Evolutionary conservation across 2,888 invertebrate species (phyloP), one percentile per base, ranked within the genome.

Genomic region (Hirudinaria manillensis): DNA sequence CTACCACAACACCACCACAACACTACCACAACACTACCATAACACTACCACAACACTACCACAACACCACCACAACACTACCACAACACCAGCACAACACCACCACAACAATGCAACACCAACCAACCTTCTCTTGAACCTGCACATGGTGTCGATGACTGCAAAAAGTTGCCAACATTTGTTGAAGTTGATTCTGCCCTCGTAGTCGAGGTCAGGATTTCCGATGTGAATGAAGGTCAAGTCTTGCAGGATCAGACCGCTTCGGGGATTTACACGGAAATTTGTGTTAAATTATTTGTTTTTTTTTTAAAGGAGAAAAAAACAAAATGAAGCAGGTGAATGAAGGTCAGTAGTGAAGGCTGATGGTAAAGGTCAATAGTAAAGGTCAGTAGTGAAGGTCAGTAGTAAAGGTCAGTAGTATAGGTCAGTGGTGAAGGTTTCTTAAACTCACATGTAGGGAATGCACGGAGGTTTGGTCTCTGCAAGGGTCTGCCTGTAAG

Each of bases 141-240:
- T 89, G 85, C 95, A 92, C 93, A 99, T 95, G 84, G 95, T 96
- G 86, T 97, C 96, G 83, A 99, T 92, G 79, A 98, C 96, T 84
- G 95, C 93, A 85, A 93, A 97, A 86, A 98, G 97, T 85, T 98
- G 97, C 96, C 97, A 98, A 81, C 98, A 89, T 87, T 99, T 99
- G 19, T 94, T 93, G 86, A 98, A 99, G 82, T 88, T 86, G 72
- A 84, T 83, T 70, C 81, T 82, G 76, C 92, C 92, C 81, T 95
- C 93, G 3, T 90, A 89, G 16, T 55, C 87, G 78, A 91, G 88
- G 85, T 98, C 94, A 77, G 90, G 93, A 87, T 98, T 99, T 70
- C 98, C 99, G 83, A 96, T 94, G 87, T 99, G 94, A 70, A 99
- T 95, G 86, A 99, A 99, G 24, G 99, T 99, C 85, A 99, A 88